Base-by-base conservation (phyloP, 30 jellyfish, hydroid and myxozoan species). In the Phacellophora camtschatica region DNA sequence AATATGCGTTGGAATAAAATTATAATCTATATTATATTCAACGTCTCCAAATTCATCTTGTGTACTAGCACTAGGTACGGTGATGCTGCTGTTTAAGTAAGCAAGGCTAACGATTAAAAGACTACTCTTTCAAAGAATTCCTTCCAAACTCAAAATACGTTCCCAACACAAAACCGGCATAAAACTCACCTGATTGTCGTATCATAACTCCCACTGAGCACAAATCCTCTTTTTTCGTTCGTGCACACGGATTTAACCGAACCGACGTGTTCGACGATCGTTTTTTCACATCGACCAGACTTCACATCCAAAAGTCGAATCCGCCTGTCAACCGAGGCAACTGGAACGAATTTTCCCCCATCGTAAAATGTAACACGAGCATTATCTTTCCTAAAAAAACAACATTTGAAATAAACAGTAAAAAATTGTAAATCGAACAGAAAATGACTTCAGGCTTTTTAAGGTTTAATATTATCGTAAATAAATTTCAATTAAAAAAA, bases 161-260 rank as follows among this genome's bases (percentile, higher is more conserved):
- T n/a, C n/a, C n/a, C n/a, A n/a, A n/a, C n/a, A n/a, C n/a, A n/a
- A n/a, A n/a, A n/a, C n/a, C n/a, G n/a, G n/a, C n/a, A 10, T 16
- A 42, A 22, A 43, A 42, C n/a, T n/a, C 71, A 90, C 98, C 98
- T 90, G 46, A 84, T 77, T 19, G 98, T 74, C 35, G 98, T 90
- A 85, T 90, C 98, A 54, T 90, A 90, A 56, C 98, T 81, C 32
- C 95, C 98, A 71, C 98, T 90, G 69, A 90, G 69, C 18, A 90
- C 86, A 25, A 83, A 64, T 13, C 86, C 90, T 2, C 89, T 62
- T 1, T 28, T 37, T 30, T 83, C 96, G 34, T 74, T 80, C 12
- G 91, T 63, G 51, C 48, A 76, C 7, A 90, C 87, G 6, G 96
- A 80, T 66, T 76, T 83, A 15, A 90, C 86, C 13, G 98, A 90